Evolutionary conservation across 2,113 vertebrate species (phyloP), one percentile per base, ranked within the genome.

Genomic region (Hippocampus zosterae): DNA sequence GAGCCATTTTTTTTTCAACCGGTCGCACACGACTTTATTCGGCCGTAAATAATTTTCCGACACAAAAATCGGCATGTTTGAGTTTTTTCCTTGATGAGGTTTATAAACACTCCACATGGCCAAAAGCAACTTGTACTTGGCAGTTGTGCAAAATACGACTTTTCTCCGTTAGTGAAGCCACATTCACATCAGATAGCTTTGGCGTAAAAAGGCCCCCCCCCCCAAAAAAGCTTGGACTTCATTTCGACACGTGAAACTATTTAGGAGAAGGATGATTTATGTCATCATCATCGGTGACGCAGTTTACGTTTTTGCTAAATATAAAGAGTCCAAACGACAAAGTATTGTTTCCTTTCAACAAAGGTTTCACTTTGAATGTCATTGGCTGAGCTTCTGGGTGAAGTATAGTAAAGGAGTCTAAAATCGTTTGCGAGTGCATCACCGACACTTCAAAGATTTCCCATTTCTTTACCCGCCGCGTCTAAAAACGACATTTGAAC

Each of bases 21-120:
- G 72, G 70, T 83, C 75, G 77, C 85, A 77, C 76, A 73, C 85
- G 85, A 85, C 75, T 88, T 88, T 88, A 89, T 91, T 88, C 83
- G 87, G 83, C 83, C 87, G 75, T 86, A 87, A 90, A 91, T 85
- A 77, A 87, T 81, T 87, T 89, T 87, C 84, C 85, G 59, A 85
- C 83, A 88, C 74, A 86, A 80, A 71, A 81, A 86, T 29, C 70
- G 64, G 70, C 75, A 81, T 62, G 63, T 87, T 88, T 87, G 81
- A 87, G 33, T 37, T 85, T 87, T 72, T 0, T 23, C 27, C 77
- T 88, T 84, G 82, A 90, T 81, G 80, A 82, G 77, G 85, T 87
- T 84, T 81, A 84, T 84, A 87, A 89, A 86, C 62, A 75, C 57
- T 25, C 0, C 8, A 1, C 5, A 18, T 71, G 87, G 33, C 85